phyloP scores from a whole-genome alignment of 2,888 invertebrate species.

The Melangyna quadrimaculata region DNA sequence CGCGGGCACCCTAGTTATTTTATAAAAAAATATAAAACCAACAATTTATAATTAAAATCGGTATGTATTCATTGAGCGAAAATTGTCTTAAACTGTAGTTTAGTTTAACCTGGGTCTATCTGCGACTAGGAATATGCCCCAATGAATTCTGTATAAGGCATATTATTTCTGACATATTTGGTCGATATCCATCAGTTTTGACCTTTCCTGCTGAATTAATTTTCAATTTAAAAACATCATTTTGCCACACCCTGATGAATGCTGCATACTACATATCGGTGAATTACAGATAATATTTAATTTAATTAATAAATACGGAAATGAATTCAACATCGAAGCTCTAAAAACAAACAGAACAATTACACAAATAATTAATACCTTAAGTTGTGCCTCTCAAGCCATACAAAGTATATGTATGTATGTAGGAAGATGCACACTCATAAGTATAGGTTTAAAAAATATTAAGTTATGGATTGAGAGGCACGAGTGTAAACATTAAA shows the following conservation, averaged over 20 bases:
- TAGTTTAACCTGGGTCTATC: no score
- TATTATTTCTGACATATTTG: no score
- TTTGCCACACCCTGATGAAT: background rate
- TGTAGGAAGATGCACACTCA: background rate
- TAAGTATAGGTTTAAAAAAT: background rate
- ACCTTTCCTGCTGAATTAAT: no score
- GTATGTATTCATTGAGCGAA: no score
- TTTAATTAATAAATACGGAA: background rate
- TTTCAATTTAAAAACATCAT: no score
- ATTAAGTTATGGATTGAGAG: constrained; percentile 6
- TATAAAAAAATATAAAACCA: no score
- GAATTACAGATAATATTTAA: background rate
- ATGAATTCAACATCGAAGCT: background rate
- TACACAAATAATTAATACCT: background rate
- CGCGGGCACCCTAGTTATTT: no score
- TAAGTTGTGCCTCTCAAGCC: background rate
- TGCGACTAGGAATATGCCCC: no score
- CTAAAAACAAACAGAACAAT: background rate
- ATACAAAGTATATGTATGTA: background rate
- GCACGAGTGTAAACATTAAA: constrained; percentile 60
- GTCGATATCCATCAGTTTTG: no score
- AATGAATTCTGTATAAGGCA: no score
- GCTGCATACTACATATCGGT: background rate
- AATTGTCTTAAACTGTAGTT: no score
- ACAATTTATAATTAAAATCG: no score